Percentiles rank a stretch among this genome's conserved stretches.
phyloP scores from a whole-genome alignment of 2,113 vertebrate species.

The Alexandromys fortis region DNA sequence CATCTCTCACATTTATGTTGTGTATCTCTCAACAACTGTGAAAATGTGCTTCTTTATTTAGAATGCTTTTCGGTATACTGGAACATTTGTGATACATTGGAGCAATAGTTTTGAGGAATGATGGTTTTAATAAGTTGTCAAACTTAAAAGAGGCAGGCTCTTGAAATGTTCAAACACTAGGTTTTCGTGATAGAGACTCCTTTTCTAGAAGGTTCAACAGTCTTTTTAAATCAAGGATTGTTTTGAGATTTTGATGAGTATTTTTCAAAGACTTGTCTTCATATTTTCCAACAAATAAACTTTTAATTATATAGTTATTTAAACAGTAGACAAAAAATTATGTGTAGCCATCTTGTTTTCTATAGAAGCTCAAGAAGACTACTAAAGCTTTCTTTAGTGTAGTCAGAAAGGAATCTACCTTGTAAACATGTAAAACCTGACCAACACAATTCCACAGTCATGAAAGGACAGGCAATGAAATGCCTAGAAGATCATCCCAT shows the following conservation, averaged over 20 bases:
- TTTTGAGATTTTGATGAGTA: constrained; percentile 12
- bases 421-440: background rate
- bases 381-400: background rate
- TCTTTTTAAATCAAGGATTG: constrained; percentile 3
- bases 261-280: background rate
- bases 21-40: background rate
- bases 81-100: background rate
- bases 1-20: background rate
- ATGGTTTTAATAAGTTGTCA: constrained; percentile 36
- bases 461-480: background rate
- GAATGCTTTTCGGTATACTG: constrained; percentile 6
- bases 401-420: background rate
- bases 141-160: background rate
- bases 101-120: constrained; percentile 3
- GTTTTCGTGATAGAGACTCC: background rate
- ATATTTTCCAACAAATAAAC: background rate
- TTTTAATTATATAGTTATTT: constrained; percentile 28
- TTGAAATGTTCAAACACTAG: background rate
- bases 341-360: background rate
- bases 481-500: background rate
- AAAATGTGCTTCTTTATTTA: constrained; percentile 9
- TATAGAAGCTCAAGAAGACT: background rate
- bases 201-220: background rate
- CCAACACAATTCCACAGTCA: background rate
- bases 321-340: background rate